Evolutionary conservation across 2,888 invertebrate species (phyloP), one percentile per base, ranked within the genome.

Genomic region (Malthinus seriepunctatus): DNA sequence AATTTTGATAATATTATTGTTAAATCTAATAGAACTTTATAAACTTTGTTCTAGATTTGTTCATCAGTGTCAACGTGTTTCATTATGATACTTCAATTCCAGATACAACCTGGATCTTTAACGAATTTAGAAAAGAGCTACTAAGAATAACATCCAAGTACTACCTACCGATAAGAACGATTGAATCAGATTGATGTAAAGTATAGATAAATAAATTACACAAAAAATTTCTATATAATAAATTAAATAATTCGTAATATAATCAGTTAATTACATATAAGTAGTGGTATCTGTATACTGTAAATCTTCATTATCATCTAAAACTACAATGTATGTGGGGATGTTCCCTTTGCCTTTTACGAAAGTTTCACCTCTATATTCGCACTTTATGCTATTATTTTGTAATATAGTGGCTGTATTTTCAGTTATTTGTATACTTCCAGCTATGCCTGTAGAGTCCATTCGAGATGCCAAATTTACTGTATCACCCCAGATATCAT

Each of bases 401-500:
- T 86, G 82, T 56, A 91, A 77, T 45, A 88, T 84, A 6, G 82
- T 73, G 0, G 91, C 90, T 0, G 91, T 91, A 50, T 87, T 86
- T 73, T 87, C 85, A 23, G 90, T 88, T 1, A 73, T 64, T 80
- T 93, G 92, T 69, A 93, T 91, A 76, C 85, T 84, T 38, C 91
- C 90, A 1, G 88, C 83, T 63, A 88, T 81, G 6, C 97, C 97
- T 1, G 92, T 93, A 0, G 93, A 93, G 73, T 97, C 97, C 95
- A 97, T 95, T 70, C 97, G 83, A 0, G 95, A 95, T 2, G 97
- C 95, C 86, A 97, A 91, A 78, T 97, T 97, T 0, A 97, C 97
- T 0, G 96, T 91, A 78, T 97, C 92, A 0, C 97, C 97, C 96
- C 97, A 97, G 71, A 97, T 95, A 75, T 97, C 97, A 76, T 96